phyloP scores from a whole-genome alignment of 2,797 vertebrate genomes.

The Tympanoctomys barrerae region DNA sequence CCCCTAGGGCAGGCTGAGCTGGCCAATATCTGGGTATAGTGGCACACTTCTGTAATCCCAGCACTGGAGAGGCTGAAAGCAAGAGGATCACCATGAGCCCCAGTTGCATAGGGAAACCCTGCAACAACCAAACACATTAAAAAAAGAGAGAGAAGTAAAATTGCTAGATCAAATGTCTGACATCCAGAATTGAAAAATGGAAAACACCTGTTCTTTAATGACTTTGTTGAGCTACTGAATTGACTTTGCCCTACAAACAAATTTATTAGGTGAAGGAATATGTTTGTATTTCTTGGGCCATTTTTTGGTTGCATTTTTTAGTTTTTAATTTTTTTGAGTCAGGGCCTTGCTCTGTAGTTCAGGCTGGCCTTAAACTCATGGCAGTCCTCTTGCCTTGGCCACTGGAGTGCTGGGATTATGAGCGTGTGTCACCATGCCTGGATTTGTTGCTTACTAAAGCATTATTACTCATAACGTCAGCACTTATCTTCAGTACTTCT shows the following conservation, averaged over 20 bases:
- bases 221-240: background rate
- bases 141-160: background rate
- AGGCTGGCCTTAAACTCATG: background rate
- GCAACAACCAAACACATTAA: too few species aligned
- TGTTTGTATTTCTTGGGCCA: background rate
- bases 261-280: slow-evolving; percentile 4
- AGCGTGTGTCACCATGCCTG: background rate
- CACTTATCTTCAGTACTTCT: background rate
- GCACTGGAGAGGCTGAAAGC: too few species aligned
- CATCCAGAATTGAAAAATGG: slow-evolving; percentile 21
- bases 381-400: background rate
- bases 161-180: background rate
- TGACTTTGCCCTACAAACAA: background rate
- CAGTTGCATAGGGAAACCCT: too few species aligned
- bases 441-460: background rate
- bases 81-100: too few species aligned
- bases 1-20: too few species aligned
- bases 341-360: background rate
- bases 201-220: background rate
- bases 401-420: background rate
- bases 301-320: background rate
- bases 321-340: background rate
- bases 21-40: too few species aligned
- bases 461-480: background rate
- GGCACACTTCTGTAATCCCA: too few species aligned